Evolutionary conservation across 2,797 vertebrate species (phyloP), one percentile per base, ranked within the genome.

Genomic region (Sylvilagus floridanus): DNA sequence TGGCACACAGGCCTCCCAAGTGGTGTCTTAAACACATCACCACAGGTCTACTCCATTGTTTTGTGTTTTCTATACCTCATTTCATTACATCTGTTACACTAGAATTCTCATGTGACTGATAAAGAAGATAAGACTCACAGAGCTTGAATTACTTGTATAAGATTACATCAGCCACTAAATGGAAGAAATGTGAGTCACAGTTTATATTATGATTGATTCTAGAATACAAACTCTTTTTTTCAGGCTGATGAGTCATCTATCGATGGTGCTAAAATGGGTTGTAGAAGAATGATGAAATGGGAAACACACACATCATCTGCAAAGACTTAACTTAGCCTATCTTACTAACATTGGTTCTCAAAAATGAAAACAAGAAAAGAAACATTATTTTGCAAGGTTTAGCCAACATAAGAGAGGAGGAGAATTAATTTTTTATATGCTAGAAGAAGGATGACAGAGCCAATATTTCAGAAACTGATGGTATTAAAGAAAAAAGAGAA

Each of bases 131-230:
- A 78, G 35, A 72, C 5, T 16, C 12, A 32, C 37, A 30, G 16
- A 69, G 28, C 42, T 60, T 93, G 37, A 57, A 77, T 72, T 73
- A 91, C 24, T 52, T 5, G 54, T 19, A 26, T 30, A 77, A 88
- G 30, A 4, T 77, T 54, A 68, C 3, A 14, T 16, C 28, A 78
- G 19, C 1, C 37, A 83, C 5, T 54, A 91, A 91, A 76, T 30
- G 8, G 21, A 79, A 86, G 7, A 73, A 76, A 93, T 28, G 12
- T n/a, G 21, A 69, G 65, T 47, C 24, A 54, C 12, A 14, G 17
- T 76, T 76, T 5, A n/a, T 84, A 30, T 54, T 95, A n/a, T 92
- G 4, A 76, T n/a, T 76, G 60, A 82, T 68, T 50, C 60, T 85
- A 76, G 52, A 72, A 85, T 77, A 52, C 12, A 83, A 72, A 73